Conservation (phyloP, 2,888 invertebrate genomes). For the Philonicus albiceps region DNA sequence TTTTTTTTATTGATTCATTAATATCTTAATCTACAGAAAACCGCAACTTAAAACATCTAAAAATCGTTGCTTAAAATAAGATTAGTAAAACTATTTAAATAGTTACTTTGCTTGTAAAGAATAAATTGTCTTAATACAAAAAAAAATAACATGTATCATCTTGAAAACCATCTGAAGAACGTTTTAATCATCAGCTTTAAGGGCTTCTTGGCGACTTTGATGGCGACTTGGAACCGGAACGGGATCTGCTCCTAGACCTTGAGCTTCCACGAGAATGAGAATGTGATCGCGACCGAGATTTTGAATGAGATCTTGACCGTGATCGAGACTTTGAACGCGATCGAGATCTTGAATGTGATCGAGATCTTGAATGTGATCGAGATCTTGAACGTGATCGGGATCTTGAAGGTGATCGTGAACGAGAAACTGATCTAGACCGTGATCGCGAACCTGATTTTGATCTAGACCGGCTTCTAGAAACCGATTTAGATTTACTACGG, state of each 20-base stretch:
- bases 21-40: background rate
- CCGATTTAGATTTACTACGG: slow-evolving; percentile 48
- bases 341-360: slow-evolving; percentile 36
- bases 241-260: background rate
- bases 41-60: background rate
- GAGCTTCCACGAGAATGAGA: background rate
- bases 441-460: slow-evolving; percentile 54
- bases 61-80: background rate
- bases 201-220: slow-evolving; percentile 41
- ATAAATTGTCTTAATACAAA: background rate
- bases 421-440: slow-evolving; percentile 54
- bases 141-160: background rate
- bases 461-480: slow-evolving; percentile 52
- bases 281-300: slow-evolving; percentile 33
- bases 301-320: slow-evolving; percentile 52
- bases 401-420: slow-evolving; percentile 52
- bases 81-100: background rate
- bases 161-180: background rate
- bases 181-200: background rate
- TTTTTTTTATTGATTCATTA: background rate
- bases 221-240: slow-evolving; percentile 12
- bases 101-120: background rate
- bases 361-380: slow-evolving; percentile 54
- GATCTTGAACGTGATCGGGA: slow-evolving; percentile 60
- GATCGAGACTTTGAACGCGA: slow-evolving; percentile 56